Evolutionary conservation across 1,140 invertebrate species (phyloP).

Genomic region (Medauroidea extradentata): DNA sequence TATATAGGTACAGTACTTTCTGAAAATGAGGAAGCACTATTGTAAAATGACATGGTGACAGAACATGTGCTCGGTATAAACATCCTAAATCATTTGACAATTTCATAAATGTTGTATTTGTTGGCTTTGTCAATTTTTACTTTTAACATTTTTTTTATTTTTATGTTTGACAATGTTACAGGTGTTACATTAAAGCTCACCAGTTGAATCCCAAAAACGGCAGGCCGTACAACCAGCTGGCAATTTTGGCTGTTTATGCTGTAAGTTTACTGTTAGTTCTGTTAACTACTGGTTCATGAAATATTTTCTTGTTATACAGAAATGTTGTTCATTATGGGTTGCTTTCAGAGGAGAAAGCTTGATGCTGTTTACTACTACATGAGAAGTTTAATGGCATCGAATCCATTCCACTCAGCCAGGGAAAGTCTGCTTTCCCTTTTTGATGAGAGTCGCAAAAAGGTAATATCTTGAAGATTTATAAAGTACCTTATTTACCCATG

Average conservation of each 20-base stretch:
- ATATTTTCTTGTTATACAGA: too few relatives aligned
- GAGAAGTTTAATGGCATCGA: conserved; percentile 88
- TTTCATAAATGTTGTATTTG: too few relatives aligned
- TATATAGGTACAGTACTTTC: too few relatives aligned
- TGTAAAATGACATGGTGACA: too few relatives aligned
- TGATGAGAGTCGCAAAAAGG: conserved; percentile 92
- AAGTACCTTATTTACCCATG: too few relatives aligned
- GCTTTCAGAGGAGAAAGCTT: conserved; percentile 78
- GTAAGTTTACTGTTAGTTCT: conserved; percentile 59
- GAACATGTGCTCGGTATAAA: too few relatives aligned
- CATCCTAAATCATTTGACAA: too few relatives aligned
- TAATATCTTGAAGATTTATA: too few relatives aligned
- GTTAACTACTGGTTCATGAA: too few relatives aligned
- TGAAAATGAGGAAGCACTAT: too few relatives aligned
- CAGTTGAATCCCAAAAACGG: conserved; percentile 93
- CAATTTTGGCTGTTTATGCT: conserved; percentile 83
- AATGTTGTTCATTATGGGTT: not conserved
- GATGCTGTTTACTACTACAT: conserved; percentile 98
- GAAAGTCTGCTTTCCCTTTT: conserved; percentile 85
- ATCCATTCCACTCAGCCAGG: conserved; percentile 83
- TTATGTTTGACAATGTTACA: conserved; percentile 42
- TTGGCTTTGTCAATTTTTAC: too few relatives aligned
- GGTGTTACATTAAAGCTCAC: conserved; percentile 89
- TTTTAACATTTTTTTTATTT: too few relatives aligned
- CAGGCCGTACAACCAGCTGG: conserved; percentile 89